These are phyloP conservation scores for Nerophis ophidion DNA, from an alignment of 2,113 vertebrate species.

Conservation along the genomic window DNA sequence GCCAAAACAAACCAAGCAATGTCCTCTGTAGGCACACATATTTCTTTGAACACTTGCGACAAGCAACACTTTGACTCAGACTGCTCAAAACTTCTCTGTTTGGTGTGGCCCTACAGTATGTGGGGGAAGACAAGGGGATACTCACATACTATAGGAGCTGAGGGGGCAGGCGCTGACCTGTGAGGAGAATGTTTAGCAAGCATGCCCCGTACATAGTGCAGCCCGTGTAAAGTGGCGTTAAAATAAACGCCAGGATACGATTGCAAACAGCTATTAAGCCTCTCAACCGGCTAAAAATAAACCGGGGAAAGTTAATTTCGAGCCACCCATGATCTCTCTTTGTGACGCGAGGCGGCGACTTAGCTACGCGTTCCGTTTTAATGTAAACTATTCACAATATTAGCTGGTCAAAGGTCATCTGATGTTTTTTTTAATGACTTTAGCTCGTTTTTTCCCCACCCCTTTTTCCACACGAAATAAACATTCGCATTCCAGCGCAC, in stretches of 20 bases:
- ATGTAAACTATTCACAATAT: slow-evolving; percentile 49
- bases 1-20: slow-evolving; percentile 36
- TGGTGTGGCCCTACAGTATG: slow-evolving; percentile 32
- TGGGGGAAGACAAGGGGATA: slow-evolving; percentile 46
- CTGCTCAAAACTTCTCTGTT: slow-evolving; percentile 53
- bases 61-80: slow-evolving; percentile 51
- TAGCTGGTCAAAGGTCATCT: slow-evolving; percentile 42
- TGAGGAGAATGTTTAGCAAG: slow-evolving; percentile 42
- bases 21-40: slow-evolving; percentile 34
- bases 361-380: slow-evolving; percentile 45
- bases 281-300: slow-evolving; percentile 45
- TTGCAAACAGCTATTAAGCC: slow-evolving; percentile 35
- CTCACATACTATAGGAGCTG: slow-evolving; percentile 27
- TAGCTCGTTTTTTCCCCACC: slow-evolving; percentile 15
- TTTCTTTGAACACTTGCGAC: slow-evolving; percentile 53
- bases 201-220: slow-evolving; percentile 40
- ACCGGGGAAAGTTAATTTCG: slow-evolving; percentile 35
- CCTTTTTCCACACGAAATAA: slow-evolving; percentile 36
- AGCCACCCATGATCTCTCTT: slow-evolving; percentile 26
- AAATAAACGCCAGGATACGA: slow-evolving; percentile 4
- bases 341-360: slow-evolving; percentile 51
- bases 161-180: slow-evolving; percentile 23
- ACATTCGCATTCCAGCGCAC: slow-evolving; percentile 63
- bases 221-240: slow-evolving; percentile 30
- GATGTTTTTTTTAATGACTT: slow-evolving; percentile 26